Evolutionary conservation across 2,113 vertebrate species (phyloP).

Genomic region (Jacana jacana): DNA sequence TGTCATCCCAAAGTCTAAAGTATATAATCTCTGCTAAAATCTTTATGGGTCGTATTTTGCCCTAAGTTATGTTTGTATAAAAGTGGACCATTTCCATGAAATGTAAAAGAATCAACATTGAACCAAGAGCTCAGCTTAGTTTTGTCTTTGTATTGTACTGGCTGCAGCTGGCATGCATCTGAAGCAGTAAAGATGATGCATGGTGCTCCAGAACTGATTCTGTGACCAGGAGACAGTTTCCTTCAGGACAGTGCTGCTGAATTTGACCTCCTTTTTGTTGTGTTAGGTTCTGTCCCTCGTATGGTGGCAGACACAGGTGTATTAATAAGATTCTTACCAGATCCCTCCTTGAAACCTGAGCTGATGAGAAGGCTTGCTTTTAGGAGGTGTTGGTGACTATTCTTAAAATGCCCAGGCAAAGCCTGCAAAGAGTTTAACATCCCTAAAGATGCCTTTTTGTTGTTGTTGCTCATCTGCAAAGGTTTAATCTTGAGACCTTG

Average conservation of each 20-base stretch:
- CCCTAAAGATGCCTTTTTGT: not conserved
- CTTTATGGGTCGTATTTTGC: not conserved
- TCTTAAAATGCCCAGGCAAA: not conserved
- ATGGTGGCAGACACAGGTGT: not conserved
- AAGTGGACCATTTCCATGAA: not conserved
- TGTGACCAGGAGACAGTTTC: conserved; percentile 33
- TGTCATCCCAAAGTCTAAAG: not conserved
- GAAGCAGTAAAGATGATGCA: conserved; percentile 16
- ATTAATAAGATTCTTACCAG: conserved; percentile 11
- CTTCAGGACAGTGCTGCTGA: conserved; percentile 11
- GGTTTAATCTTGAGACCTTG: not conserved
- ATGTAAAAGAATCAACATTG: not conserved
- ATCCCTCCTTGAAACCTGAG: conserved; percentile 7
- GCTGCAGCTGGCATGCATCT: conserved; percentile 12
- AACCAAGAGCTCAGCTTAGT: not conserved
- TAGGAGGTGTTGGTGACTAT: not conserved
- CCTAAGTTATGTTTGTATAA: not conserved
- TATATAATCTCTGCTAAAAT: not conserved
- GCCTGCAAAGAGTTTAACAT: not conserved
- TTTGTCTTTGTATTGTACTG: conserved; percentile 23
- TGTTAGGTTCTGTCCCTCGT: conserved; percentile 10
- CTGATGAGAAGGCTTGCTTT: conserved; percentile 2
- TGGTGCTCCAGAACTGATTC: conserved; percentile 38
- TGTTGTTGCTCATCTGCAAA: not conserved
- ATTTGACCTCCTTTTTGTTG: conserved; percentile 35